Percentiles rank a stretch among this genome's conserved stretches.
Conservation (phyloP, 2,113 vertebrate genomes). For the Phrynosoma blainvillii region DNA sequence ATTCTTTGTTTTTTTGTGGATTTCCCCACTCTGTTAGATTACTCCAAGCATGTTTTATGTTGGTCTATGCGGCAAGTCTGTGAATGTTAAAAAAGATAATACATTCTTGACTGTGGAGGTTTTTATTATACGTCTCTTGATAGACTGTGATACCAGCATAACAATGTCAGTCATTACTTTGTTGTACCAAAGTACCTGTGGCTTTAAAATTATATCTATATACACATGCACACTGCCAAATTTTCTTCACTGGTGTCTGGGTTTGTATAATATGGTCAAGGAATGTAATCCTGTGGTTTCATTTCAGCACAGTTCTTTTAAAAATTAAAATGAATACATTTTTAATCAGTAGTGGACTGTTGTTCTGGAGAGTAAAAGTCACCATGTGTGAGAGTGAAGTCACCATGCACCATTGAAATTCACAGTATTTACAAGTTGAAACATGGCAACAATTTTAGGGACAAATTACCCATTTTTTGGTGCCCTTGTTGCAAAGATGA, state of each 20-base stretch:
- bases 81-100: slow-evolving; percentile 42
- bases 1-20: not conserved
- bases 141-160: slow-evolving; percentile 43
- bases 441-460: not conserved
- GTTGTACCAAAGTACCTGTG: slow-evolving; percentile 62
- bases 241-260: slow-evolving; percentile 42
- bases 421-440: not conserved
- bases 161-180: slow-evolving; percentile 41
- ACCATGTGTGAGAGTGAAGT: not conserved
- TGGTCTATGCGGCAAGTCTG: slow-evolving; percentile 23
- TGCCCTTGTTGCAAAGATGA: not conserved
- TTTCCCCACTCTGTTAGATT: slow-evolving; percentile 3
- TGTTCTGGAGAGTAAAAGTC: not conserved
- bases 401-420: not conserved
- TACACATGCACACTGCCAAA: slow-evolving; percentile 14
- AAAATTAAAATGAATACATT: slow-evolving; percentile 71
- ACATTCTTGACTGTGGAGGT: slow-evolving; percentile 26
- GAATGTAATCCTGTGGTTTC: slow-evolving; percentile 60
- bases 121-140: slow-evolving; percentile 39
- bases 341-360: slow-evolving; percentile 46
- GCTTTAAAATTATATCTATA: slow-evolving; percentile 55
- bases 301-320: slow-evolving; percentile 68
- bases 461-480: not conserved
- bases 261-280: slow-evolving; percentile 46
- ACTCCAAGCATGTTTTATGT: slow-evolving; percentile 47